Base-by-base conservation (phyloP, 1,140 invertebrate genomes). In the Papilio dardanus region DNA sequence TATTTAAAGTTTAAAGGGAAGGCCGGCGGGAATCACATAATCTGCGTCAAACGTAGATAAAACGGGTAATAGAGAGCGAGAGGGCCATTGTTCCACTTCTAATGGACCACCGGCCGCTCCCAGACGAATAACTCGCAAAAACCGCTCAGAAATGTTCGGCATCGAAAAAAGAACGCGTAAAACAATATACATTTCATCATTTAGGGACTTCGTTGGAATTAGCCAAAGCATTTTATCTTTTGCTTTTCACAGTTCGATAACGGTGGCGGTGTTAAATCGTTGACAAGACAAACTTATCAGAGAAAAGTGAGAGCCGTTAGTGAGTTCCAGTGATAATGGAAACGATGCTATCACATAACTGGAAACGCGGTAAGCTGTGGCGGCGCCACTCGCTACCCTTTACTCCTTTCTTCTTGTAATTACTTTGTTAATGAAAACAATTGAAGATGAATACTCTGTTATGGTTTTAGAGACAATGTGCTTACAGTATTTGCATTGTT, bases 41-140 rank as follows among this genome's bases (percentile, higher is more conserved):
- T 88, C 86, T 85, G 83, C 87, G 89, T 88, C 83, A 88, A 88
- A 88, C 79, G 83, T 86, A 90, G 90, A 92, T 89, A 90, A 92
- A 89, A 84, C 82, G 80, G 86, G 85, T 88, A 90, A 89, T 88
- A 90, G 85, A 87, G 86, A 85, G 81, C 81, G 83, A 91, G 86
- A 86, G 85, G 86, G 74, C 90, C 88, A 92, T 93, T 93, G 90
- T 92, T 91, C 88, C 83, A 84, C 67, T 71, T 81, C 87, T 92
- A 90, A 91, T 92, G 89, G 90, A 91, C 90, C 89, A 91, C 91
- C 91, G 88, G 84, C 86, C 74, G 86, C 88, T 86, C 81, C 81
- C 74, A 79, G 78, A 81, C 82, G 86, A 86, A 86, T 85, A 87
- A 79, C 81, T 79, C 78, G 91, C 90, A 92, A 91, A 93, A 91